Percentiles rank a stretch among this genome's conserved stretches.
phyloP scores from a whole-genome alignment of 2,113 vertebrate species.

The Scomber scombrus region DNA sequence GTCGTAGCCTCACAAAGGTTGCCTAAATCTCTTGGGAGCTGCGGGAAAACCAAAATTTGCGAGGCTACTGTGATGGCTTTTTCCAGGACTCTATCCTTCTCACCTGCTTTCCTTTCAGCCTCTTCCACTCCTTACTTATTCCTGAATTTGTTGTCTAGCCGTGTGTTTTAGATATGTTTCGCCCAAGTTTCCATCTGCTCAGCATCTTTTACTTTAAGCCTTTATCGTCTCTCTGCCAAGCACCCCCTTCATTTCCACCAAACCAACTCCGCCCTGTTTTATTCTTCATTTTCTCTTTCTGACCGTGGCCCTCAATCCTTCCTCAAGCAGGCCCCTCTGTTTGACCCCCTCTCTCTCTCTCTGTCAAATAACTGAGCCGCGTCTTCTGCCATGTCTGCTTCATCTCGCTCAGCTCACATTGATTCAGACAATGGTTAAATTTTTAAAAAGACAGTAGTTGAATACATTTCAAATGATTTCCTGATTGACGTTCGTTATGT shows the following conservation, averaged over 20 bases:
- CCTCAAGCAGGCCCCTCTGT: background rate
- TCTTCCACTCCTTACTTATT: background rate
- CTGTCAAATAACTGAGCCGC: background rate
- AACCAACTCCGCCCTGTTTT: background rate
- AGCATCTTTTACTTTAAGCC: conserved; percentile 32
- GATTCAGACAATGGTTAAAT: conserved; percentile 8
- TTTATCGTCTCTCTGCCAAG: conserved; percentile 41
- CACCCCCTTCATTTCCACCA: background rate
- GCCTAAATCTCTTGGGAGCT: background rate
- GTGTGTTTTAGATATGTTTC: background rate
- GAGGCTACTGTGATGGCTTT: background rate
- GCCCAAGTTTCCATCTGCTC: conserved; percentile 4
- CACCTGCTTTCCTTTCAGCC: background rate
- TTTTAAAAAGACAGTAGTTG: background rate
- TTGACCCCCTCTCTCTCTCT: conserved; percentile 21
- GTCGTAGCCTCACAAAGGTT: background rate
- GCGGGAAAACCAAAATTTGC: conserved; percentile 25
- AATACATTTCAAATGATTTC: conserved; percentile 7
- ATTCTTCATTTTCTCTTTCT: background rate
- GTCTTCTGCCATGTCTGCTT: background rate
- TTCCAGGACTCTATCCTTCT: background rate
- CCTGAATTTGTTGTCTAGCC: background rate
- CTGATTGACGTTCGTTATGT: background rate
- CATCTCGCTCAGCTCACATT: background rate
- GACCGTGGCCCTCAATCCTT: background rate